phyloP scores from a whole-genome alignment of 2,888 invertebrate species.

The Augiades crinisus region DNA sequence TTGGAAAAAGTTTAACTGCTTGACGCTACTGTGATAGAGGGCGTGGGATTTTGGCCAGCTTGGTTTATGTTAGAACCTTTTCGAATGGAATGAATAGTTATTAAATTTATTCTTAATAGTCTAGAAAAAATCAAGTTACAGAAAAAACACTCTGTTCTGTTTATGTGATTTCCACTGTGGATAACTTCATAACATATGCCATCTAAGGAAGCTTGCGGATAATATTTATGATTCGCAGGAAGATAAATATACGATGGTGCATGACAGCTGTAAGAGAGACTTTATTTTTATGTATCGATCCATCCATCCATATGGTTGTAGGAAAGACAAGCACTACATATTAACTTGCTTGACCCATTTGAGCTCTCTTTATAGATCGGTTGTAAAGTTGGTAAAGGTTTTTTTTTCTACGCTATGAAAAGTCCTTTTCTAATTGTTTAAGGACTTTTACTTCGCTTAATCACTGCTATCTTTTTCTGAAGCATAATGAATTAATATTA shows the following conservation, averaged over 20 bases:
- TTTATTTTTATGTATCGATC: background rate
- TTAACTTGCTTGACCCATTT: too few species aligned
- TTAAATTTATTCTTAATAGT: background rate
- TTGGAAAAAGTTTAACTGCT: slow-evolving; percentile 16
- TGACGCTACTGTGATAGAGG: slow-evolving; percentile 9
- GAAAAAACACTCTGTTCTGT: background rate
- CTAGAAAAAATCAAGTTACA: background rate
- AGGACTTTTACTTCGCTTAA: too few species aligned
- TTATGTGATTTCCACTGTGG: background rate
- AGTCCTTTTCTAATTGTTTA: too few species aligned
- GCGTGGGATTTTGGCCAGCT: slow-evolving; percentile 5
- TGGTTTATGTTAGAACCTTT: slow-evolving; percentile 1
- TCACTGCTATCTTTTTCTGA: too few species aligned
- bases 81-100: background rate
- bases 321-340: too few species aligned
- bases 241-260: slow-evolving; percentile 5
- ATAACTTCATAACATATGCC: slow-evolving; percentile 1
- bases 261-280: slow-evolving; percentile 4
- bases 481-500: too few species aligned
- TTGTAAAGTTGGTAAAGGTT: too few species aligned
- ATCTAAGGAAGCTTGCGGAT: slow-evolving; percentile 8
- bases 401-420: too few species aligned
- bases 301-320: too few species aligned
- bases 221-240: slow-evolving; percentile 10
- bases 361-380: too few species aligned